Evolutionary conservation across 2,888 invertebrate genomes (phyloP).

Genomic region (Pteria penguin): DNA sequence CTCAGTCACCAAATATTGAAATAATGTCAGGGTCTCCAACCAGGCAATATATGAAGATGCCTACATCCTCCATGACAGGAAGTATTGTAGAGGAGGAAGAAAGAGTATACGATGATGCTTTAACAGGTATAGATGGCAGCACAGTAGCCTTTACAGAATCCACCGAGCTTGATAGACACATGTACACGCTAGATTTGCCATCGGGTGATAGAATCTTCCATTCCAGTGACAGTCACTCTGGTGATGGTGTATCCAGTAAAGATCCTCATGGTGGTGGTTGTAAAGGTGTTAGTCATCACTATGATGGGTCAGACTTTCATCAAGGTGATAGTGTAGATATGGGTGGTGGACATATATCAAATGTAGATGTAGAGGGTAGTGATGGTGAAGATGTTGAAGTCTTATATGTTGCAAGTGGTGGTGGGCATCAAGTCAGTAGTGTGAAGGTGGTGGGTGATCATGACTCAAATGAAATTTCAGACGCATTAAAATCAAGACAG

Average conservation of each 20-base stretch:
- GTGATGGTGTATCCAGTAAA: constrained; percentile 42
- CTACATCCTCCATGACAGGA: constrained; percentile 17
- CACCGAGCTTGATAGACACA: constrained; percentile 25
- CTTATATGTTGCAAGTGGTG: constrained; percentile 30
- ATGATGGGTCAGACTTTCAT: background rate
- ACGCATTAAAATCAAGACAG: background rate
- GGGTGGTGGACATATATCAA: background rate
- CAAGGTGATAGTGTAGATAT: background rate
- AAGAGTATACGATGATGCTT: constrained; percentile 13
- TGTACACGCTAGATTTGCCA: constrained; percentile 21
- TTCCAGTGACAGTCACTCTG: constrained; percentile 18
- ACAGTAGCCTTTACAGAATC: constrained; percentile 19
- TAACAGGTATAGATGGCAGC: constrained; percentile 28
- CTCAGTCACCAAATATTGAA: background rate
- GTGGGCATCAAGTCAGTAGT: background rate
- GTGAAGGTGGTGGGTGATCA: constrained; percentile 33
- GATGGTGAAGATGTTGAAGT: constrained; percentile 17
- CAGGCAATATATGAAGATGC: background rate
- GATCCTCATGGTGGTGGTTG: background rate
- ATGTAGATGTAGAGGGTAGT: constrained; percentile 11
- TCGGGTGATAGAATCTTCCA: constrained; percentile 20
- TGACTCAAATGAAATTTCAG: constrained; percentile 3
- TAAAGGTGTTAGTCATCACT: no score
- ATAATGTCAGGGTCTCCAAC: background rate
- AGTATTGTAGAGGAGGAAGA: constrained; percentile 44